Conservation (phyloP, 2,113 vertebrate genomes). For the Apaloderma vittatum region DNA sequence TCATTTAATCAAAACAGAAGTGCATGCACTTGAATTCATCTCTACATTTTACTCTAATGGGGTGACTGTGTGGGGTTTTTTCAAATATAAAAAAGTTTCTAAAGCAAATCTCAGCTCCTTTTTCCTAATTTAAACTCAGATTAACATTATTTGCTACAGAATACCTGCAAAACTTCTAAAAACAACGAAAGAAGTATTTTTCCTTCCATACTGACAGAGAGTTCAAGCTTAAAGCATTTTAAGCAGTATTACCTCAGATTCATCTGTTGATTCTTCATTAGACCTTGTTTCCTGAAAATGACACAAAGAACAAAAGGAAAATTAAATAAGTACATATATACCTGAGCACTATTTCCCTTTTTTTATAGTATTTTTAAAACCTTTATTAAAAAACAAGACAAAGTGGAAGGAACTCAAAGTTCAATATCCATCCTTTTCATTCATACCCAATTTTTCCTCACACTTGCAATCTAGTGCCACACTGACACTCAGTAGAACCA, state of each 20-base stretch:
- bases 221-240: background rate
- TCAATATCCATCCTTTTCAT: background rate
- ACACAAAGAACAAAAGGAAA: constrained; percentile 30
- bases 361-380: background rate
- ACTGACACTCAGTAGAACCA: background rate
- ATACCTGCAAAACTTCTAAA: background rate
- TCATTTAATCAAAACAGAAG: background rate
- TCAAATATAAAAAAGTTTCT: background rate
- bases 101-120: background rate
- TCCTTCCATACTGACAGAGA: background rate
- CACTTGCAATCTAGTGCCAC: background rate
- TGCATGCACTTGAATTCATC: background rate
- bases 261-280: constrained; percentile 92
- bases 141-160: background rate
- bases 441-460: background rate
- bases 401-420: background rate
- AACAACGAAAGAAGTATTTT: background rate
- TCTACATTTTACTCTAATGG: background rate
- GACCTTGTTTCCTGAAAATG: constrained; percentile 83
- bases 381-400: background rate
- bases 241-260: constrained; percentile 91
- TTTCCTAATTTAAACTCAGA: background rate
- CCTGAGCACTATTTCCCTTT: background rate
- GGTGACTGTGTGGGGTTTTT: fast-evolving
- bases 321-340: background rate